Conservation (phyloP, 2,797 vertebrate species). For the Moxostoma hubbsi region DNA sequence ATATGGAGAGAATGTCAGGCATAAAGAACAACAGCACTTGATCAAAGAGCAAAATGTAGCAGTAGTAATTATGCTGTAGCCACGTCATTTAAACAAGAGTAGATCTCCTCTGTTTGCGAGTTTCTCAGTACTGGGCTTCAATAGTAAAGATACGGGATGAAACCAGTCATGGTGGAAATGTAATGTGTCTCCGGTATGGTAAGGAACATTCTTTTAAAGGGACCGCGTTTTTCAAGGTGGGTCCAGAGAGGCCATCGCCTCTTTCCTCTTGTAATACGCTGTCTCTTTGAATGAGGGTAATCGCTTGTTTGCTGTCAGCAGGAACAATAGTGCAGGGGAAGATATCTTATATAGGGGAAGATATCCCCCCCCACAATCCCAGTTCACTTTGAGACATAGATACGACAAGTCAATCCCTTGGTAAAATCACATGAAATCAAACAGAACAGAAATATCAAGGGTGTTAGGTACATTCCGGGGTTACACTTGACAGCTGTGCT, state of each 20-base stretch:
- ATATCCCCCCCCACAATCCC: conserved; percentile 51
- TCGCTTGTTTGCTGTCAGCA: conserved; percentile 70
- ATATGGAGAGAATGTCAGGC: conserved; percentile 52
- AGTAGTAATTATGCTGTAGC: conserved; percentile 62
- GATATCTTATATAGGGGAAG: conserved; percentile 61
- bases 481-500: conserved; percentile 53
- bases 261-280: conserved; percentile 64
- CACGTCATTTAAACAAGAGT: conserved; percentile 64
- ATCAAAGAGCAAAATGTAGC: conserved; percentile 68
- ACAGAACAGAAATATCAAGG: conserved; percentile 58
- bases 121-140: conserved; percentile 51
- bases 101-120: conserved; percentile 43
- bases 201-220: conserved; percentile 61
- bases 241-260: conserved; percentile 57
- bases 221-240: conserved; percentile 41
- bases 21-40: conserved; percentile 55
- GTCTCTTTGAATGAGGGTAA: conserved; percentile 73
- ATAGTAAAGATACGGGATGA: conserved; percentile 42
- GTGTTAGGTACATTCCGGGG: conserved; percentile 53
- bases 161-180: conserved; percentile 57
- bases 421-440: conserved; percentile 61
- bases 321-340: conserved; percentile 62
- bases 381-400: conserved; percentile 50
- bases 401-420: conserved; percentile 61
- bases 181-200: conserved; percentile 56